Conservation (phyloP, 2,888 invertebrate species). For the Tachina fera region DNA sequence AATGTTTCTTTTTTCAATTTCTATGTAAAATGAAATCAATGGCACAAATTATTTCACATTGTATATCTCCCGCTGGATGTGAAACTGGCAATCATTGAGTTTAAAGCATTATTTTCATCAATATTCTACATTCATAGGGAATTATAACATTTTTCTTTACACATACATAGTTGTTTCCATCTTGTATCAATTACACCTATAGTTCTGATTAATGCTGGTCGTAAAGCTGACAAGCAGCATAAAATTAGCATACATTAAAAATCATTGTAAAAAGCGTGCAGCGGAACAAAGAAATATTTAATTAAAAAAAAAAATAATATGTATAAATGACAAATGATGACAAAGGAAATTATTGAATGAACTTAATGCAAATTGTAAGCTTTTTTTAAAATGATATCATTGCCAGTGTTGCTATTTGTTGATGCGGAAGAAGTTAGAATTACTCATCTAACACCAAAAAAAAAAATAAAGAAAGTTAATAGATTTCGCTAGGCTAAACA, state of each 20-base stretch:
- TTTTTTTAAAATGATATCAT: not conserved
- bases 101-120: not conserved
- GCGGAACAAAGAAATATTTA: constrained; percentile 5
- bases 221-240: constrained; percentile 15
- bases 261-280: not conserved
- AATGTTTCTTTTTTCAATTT: no score
- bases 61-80: not conserved
- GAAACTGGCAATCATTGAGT: not conserved
- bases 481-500: no score
- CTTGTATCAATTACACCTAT: not conserved
- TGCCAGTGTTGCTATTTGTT: no score
- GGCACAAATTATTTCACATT: not conserved
- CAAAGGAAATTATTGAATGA: not conserved
- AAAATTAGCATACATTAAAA: constrained; percentile 40
- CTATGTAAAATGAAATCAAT: not conserved
- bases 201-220: constrained; percentile 25
- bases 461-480: no score
- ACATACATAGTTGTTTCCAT: constrained; percentile 8
- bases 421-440: no score
- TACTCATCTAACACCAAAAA: no score
- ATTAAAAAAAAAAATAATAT: constrained; percentile 41
- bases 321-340: constrained; percentile 39
- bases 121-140: not conserved
- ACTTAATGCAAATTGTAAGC: no score
- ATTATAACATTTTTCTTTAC: not conserved